Percentiles rank a stretch among this genome's conserved stretches.
These are phyloP conservation scores for Cardiocondyla obscurior DNA, from an alignment of 1,140 invertebrate genomes.

Conservation along the genomic window DNA sequence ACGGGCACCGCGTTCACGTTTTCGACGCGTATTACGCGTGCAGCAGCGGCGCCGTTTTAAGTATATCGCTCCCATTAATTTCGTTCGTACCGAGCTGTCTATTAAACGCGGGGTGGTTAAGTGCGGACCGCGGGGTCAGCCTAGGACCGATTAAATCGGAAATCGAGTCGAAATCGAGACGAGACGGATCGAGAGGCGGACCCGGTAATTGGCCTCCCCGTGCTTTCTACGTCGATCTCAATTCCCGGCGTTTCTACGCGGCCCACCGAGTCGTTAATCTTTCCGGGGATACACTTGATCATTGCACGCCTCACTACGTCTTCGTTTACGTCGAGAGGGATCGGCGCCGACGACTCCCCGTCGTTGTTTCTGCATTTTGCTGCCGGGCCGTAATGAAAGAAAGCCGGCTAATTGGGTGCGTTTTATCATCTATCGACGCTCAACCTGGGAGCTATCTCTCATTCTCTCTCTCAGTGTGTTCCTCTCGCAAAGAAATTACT, in stretches of 20 bases:
- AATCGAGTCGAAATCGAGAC: slow-evolving; percentile 69
- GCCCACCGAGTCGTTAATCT: slow-evolving; percentile 68
- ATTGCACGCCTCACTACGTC: slow-evolving; percentile 71
- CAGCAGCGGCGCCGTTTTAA: neutral
- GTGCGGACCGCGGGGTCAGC: neutral
- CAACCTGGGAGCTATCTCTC: neutral
- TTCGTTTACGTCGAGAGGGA: slow-evolving; percentile 69
- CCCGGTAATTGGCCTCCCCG: slow-evolving; percentile 68
- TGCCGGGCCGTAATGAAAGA: slow-evolving; percentile 55
- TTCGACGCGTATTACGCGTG: neutral
- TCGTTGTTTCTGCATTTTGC: slow-evolving; percentile 64
- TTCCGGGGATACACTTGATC: slow-evolving; percentile 70
- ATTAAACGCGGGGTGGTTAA: neutral
- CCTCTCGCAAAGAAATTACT: neutral
- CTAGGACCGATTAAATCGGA: slow-evolving; percentile 65
- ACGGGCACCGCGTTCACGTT: too few relatives aligned
- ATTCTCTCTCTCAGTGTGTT: neutral
- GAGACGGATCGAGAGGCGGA: slow-evolving; percentile 62
- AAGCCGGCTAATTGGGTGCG: slow-evolving; percentile 22
- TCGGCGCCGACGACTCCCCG: slow-evolving; percentile 69
- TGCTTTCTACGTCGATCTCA: slow-evolving; percentile 64
- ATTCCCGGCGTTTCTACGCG: slow-evolving; percentile 55
- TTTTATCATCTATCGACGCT: slow-evolving; percentile 46
- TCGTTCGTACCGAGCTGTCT: neutral
- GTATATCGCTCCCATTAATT: neutral